A percentile compares a stretch with the other conserved stretches of the same genome.
These are phyloP conservation scores for Sminthurinus aureus DNA, from an alignment of 2,888 invertebrate species.

Conservation along the genomic window DNA sequence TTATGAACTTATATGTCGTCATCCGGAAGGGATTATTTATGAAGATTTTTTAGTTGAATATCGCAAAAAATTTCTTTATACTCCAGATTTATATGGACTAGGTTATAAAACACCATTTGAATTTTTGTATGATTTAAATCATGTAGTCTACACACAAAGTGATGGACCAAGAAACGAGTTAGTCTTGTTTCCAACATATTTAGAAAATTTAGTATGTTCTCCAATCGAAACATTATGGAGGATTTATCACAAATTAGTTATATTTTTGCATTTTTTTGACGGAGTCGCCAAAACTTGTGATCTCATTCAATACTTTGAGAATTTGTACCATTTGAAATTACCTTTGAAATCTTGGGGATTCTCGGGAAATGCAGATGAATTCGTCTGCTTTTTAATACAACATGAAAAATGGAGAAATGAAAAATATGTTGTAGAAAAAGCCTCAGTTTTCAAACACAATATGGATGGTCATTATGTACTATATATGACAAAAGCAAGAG, in stretches of 20 bases:
- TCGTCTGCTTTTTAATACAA: conserved; percentile 32
- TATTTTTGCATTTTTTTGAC: conserved; percentile 29
- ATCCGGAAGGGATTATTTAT: conserved; percentile 16
- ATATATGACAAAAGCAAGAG: neutral
- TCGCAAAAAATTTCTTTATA: conserved; percentile 19
- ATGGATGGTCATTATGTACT: conserved; percentile 23
- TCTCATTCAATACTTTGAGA: conserved; percentile 27
- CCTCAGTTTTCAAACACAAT: neutral
- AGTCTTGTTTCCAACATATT: conserved; percentile 34
- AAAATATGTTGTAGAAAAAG: conserved; percentile 12
- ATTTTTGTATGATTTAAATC: conserved; percentile 34
- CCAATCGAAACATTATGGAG: conserved; percentile 37
- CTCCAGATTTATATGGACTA: conserved; percentile 27
- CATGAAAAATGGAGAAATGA: conserved; percentile 37
- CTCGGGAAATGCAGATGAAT: conserved; percentile 17
- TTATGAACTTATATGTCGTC: conserved; percentile 18
- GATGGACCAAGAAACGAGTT: conserved; percentile 32
- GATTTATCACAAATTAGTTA: conserved; percentile 37
- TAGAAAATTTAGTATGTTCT: conserved; percentile 31
- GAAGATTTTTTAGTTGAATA: conserved; percentile 22
- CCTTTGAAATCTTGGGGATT: conserved; percentile 37
- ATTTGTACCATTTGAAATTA: conserved; percentile 26
- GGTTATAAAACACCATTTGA: conserved; percentile 25
- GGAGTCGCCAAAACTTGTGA: conserved; percentile 30
- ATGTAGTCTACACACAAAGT: conserved; percentile 32